phyloP scores from a whole-genome alignment of 2,113 vertebrate genomes.

The Pitta sordida region DNA sequence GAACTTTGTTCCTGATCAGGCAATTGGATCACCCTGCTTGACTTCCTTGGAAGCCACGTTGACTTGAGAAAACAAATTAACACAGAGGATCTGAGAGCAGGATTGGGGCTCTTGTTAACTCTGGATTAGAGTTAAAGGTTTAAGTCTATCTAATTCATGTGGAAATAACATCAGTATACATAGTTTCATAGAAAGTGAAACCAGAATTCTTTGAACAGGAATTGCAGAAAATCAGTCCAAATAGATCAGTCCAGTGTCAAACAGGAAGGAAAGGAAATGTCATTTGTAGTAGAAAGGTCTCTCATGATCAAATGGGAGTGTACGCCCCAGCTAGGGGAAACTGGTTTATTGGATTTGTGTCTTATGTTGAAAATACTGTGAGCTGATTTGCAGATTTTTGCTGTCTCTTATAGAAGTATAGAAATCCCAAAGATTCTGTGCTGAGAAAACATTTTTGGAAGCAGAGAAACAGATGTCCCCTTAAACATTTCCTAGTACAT shows the following conservation, averaged over 20 bases:
- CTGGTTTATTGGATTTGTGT: neutral
- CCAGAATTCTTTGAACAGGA: neutral
- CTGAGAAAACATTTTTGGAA: neutral
- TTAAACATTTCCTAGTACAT: neutral
- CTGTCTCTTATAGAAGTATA: neutral
- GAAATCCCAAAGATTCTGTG: neutral
- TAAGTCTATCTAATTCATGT: neutral
- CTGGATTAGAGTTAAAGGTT: neutral
- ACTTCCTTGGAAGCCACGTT: neutral
- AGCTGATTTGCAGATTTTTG: neutral
- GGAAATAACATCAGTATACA: neutral
- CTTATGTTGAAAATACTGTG: neutral
- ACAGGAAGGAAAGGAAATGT: neutral
- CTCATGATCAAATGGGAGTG: accelerated
- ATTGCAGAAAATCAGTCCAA: neutral
- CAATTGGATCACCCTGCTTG: neutral
- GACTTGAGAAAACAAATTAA: neutral
- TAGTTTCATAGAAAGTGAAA: neutral
- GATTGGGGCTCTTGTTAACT: neutral
- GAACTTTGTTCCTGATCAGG: neutral
- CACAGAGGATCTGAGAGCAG: neutral
- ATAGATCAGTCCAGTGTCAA: neutral
- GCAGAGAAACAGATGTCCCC: neutral
- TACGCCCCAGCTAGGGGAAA: neutral
- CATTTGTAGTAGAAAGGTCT: neutral